Evolutionary conservation across 2,888 invertebrate species (phyloP), one percentile per base, ranked within the genome.

Genomic region (Phrixothrix hirtus): DNA sequence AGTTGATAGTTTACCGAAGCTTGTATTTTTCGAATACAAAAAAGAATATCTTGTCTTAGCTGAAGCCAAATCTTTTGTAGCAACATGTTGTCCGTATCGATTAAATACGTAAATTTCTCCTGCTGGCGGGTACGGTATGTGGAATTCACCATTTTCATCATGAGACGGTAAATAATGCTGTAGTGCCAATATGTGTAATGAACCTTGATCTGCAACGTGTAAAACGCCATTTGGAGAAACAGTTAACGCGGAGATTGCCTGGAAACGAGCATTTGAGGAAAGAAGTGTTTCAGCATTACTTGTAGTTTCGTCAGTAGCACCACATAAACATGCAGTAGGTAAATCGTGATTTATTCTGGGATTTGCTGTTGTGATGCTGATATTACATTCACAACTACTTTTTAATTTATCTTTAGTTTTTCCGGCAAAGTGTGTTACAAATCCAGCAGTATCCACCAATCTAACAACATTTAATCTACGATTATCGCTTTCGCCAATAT

Each of bases 151-250:
- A 68, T 88, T 90, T 73, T 90, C 88, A 70, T 92, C 92, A 65
- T 92, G 91, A 17, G 86, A 85, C 13, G 93, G 94, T 55, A 93
- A 76, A 72, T 92, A 93, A 62, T 92, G 94, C 73, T 90, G 91
- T 62, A 93, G 72, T 0, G 92, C 90, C 49, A 93, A 77, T 46
- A 92, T 91, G 65, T 92, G 91, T 7, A 92, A 77, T 2, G 89
- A 91, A 38, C 90, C 91, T 83, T 95, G 93, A 79, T 99, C 98
- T 27, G 96, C 94, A 41, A 98, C 89, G 76, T 96, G 92, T 34
- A 98, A 81, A 46, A 94, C 89, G n/a, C 96, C 95, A 73, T 95
- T 95, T 25, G 96, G 94, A 17, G 95, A 93, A 27, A 97, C 94
- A 7, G 95, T 89, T 30, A 98, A 81, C 7, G 66, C 66, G 3